A percentile compares a stretch with the other conserved stretches of the same genome.
These are phyloP conservation scores for Zosterops lateralis DNA, from an alignment of 2,113 vertebrate genomes.

Conservation along the genomic window DNA sequence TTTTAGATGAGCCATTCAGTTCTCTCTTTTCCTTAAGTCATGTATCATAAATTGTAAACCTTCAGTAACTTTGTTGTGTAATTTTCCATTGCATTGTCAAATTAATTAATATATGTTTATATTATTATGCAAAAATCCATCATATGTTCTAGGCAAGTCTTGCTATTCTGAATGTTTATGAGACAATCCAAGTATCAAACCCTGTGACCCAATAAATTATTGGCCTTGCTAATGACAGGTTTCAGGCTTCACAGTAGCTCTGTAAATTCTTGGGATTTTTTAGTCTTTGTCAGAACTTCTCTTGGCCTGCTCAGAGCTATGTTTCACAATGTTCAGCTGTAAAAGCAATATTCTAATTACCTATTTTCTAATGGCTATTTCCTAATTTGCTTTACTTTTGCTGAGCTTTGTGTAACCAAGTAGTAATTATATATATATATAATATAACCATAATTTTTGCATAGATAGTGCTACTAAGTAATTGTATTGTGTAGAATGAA, in stretches of 20 bases:
- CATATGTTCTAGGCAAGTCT: neutral
- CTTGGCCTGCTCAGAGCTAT: neutral
- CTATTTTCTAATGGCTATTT: neutral
- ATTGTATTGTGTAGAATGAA: neutral
- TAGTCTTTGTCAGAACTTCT: neutral
- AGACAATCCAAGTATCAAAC: neutral
- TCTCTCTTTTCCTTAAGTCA: neutral
- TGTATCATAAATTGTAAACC: neutral
- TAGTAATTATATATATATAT: neutral
- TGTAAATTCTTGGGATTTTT: neutral
- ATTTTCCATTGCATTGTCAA: neutral
- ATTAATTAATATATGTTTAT: neutral
- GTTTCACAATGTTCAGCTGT: neutral
- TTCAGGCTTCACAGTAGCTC: neutral
- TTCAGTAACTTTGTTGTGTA: neutral
- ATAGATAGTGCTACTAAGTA: neutral
- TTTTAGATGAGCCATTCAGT: neutral
- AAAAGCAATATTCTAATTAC: conserved; percentile 1
- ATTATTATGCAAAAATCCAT: neutral
- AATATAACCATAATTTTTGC: neutral
- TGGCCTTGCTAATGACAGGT: neutral
- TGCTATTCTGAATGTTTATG: neutral
- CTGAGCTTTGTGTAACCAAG: neutral
- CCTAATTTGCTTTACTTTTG: neutral
- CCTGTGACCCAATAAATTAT: neutral